Base-by-base conservation (phyloP, 2,113 vertebrate species). In the Gobiocypris rarus region DNA sequence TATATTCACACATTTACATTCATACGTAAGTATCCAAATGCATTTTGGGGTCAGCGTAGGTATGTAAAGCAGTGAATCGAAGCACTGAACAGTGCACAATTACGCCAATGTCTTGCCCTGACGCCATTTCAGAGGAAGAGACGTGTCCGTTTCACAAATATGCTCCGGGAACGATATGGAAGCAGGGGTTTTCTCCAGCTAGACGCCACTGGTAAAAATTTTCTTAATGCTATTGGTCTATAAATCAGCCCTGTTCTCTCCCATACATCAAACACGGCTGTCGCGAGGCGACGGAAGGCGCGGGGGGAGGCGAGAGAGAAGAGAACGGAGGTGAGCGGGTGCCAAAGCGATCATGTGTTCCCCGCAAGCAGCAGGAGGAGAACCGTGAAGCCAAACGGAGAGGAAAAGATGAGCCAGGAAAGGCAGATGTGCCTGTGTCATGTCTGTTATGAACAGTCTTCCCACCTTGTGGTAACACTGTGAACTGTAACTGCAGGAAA, bases 391-490 rank as follows among this genome's bases (percentile, higher is more conserved):
- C 85, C 86, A 80, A 91, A 86, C 71, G 34, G 15, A 81, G 34
- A 45, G 58, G 76, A 83, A 83, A 67, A 45, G 81, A 58, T 85
- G 61, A 50, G 71, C 54, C n/a, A 31, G 52, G 26, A 83, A 50
- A 84, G 69, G 82, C 77, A 89, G 90, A 87, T 76, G 89, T 58
- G 88, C 87, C 89, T 83, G 85, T 94, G 91, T 90, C 88, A 88
- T 89, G 89, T 93, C 88, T 91, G 90, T 92, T 92, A 87, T 70
- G 92, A 93, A 92, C 95, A 94, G 95, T 93, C 96, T 97, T 95
- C 96, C 96, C 97, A 97, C 97, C 98, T 99, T 96, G 97, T 97
- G 98, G 97, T 92, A 92, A 94, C 93, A 93, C 85, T 88, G 96
- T 92, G 97, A 99, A 99, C 96, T 99, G 97, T 96, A 97, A 96